phyloP scores from a whole-genome alignment of 2,797 vertebrate genomes.

The Stomatorhinus walkeri region DNA sequence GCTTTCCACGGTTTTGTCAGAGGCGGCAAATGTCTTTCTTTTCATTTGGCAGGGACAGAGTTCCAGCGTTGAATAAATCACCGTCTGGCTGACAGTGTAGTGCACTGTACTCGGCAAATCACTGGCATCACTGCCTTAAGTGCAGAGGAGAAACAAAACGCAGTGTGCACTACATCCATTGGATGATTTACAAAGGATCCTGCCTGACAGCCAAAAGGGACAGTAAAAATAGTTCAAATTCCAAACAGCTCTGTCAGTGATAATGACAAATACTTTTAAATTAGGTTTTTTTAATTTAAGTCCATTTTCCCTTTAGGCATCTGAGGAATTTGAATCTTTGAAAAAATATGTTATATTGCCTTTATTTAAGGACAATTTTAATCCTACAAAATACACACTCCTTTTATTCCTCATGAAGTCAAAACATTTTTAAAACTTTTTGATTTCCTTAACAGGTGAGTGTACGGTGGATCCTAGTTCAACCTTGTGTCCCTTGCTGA shows the following conservation, averaged over 20 bases:
- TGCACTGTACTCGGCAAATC: not conserved
- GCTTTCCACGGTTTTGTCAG: not conserved
- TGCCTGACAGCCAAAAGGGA: constrained; percentile 19
- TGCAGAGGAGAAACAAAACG: not conserved
- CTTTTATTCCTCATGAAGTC: not conserved
- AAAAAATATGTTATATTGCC: not conserved
- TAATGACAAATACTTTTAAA: constrained; percentile 26
- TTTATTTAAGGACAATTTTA: constrained; percentile 1
- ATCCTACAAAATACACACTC: not conserved
- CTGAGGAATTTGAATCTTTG: constrained; percentile 29
- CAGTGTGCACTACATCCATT: constrained; percentile 15
- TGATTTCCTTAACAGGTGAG: not conserved
- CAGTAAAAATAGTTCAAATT: constrained; percentile 31
- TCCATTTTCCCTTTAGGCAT: constrained; percentile 29
- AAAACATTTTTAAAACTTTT: not conserved
- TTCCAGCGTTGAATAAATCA: not conserved
- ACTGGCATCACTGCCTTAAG: not conserved
- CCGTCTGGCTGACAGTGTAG: not conserved
- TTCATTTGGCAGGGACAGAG: not conserved
- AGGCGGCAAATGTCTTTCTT: not conserved
- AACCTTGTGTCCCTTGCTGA: not conserved
- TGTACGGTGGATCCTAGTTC: not conserved
- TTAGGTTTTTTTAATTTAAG: constrained; percentile 28
- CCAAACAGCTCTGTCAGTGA: constrained; percentile 19
- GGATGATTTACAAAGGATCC: constrained; percentile 26